Conservation (phyloP, 2,113 vertebrate species). For the Crypturellus undulatus region DNA sequence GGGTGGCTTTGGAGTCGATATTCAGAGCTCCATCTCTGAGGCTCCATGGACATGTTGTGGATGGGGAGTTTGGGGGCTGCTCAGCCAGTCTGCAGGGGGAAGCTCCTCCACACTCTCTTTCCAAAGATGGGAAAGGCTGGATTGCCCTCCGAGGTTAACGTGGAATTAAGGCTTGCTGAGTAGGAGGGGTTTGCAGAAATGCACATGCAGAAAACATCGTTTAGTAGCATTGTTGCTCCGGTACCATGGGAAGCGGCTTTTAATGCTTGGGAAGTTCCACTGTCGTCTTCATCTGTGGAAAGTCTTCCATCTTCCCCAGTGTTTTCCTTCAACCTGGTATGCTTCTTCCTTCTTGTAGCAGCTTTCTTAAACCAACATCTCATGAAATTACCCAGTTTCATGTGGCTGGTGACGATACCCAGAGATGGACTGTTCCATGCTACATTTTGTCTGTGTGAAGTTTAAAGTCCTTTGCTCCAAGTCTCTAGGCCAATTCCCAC, state of each 20-base stretch:
- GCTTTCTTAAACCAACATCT: background rate
- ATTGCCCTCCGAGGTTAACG: constrained; percentile 34
- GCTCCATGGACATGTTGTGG: background rate
- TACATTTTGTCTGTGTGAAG: background rate
- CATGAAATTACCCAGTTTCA: background rate
- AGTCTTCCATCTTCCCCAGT: background rate
- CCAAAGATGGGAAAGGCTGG: background rate
- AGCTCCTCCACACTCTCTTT: no score
- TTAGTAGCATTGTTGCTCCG: constrained; percentile 17
- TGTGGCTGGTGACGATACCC: background rate
- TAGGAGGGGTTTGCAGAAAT: background rate
- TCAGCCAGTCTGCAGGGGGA: background rate
- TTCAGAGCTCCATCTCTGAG: background rate
- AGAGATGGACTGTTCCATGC: background rate
- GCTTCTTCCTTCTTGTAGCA: background rate
- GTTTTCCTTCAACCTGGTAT: background rate
- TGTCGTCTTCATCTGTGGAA: background rate
- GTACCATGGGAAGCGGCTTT: background rate
- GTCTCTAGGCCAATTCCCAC: background rate
- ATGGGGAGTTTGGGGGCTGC: background rate
- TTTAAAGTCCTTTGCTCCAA: background rate
- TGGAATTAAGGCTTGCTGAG: background rate
- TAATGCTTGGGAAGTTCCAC: constrained; percentile 6
- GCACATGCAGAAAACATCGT: background rate
- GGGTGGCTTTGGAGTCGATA: background rate